Percentiles rank a stretch among this genome's conserved stretches.
These are phyloP conservation scores for Folsomia candida DNA, from an alignment of 2,888 invertebrate genomes.

Conservation along the genomic window DNA sequence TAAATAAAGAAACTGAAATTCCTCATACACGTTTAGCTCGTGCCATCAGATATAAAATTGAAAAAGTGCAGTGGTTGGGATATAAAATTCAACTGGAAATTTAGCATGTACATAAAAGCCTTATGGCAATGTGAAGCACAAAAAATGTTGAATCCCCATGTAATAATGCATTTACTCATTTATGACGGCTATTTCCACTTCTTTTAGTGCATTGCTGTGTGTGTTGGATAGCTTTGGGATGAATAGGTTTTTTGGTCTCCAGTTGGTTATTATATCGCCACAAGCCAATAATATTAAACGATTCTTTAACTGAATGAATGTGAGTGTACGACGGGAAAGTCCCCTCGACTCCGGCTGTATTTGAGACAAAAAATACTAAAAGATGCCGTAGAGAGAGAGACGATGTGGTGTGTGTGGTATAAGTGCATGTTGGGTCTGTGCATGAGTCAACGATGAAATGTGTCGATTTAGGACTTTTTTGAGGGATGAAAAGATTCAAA, in stretches of 20 bases:
- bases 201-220: not conserved
- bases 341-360: not conserved
- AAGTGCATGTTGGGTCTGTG: not conserved
- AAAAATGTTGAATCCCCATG: not conserved
- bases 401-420: no score
- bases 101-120: not conserved
- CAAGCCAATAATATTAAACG: conserved; percentile 18
- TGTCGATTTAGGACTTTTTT: not conserved
- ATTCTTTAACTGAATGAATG: not conserved
- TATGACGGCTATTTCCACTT: not conserved
- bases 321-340: not conserved
- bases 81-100: not conserved
- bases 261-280: conserved; percentile 18
- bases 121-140: not conserved
- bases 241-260: conserved; percentile 1
- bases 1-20: no score
- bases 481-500: not conserved
- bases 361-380: not conserved
- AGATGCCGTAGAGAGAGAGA: no score
- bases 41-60: not conserved
- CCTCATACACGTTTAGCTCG: not conserved
- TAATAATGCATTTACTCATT: not conserved
- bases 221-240: not conserved
- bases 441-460: not conserved
- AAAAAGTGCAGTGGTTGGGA: not conserved